Evolutionary conservation across 2,888 invertebrate species (phyloP).

Genomic region (Ormyrus rosae): DNA sequence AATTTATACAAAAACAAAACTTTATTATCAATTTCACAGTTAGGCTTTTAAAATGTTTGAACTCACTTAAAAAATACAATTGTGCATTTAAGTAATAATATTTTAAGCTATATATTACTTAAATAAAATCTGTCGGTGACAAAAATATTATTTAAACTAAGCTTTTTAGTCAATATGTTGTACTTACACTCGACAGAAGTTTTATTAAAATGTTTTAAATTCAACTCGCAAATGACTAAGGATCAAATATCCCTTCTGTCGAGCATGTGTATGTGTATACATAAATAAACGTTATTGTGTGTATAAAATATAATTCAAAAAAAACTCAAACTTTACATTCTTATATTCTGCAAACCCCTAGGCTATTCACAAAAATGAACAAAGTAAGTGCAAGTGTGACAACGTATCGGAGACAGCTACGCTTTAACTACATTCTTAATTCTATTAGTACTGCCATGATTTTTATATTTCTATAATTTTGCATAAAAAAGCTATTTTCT

Average conservation of each 20-base stretch:
- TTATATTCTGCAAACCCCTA: constrained; percentile 9
- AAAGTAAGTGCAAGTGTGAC: neutral
- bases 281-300: constrained; percentile 2
- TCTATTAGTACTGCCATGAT: constrained; percentile 6
- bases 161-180: too few species aligned
- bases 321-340: constrained; percentile 24
- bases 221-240: too few species aligned
- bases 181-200: too few species aligned
- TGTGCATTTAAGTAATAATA: constrained; percentile 5
- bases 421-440: neutral
- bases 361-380: neutral
- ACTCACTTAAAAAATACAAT: neutral
- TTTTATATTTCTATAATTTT: constrained; percentile 9
- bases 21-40: neutral
- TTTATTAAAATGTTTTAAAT: too few species aligned
- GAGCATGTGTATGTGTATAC: neutral
- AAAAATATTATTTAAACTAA: constrained; percentile 17
- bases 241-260: too few species aligned
- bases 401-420: constrained; percentile 5
- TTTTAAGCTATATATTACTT: too few species aligned
- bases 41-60: constrained; percentile 6
- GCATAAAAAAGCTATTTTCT: constrained; percentile 29
- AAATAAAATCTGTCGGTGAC: neutral
- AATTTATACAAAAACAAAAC: constrained; percentile 8
- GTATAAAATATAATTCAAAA: constrained; percentile 30